Conservation (phyloP, 2,888 invertebrate genomes). For the Agriopis leucophaearia region DNA sequence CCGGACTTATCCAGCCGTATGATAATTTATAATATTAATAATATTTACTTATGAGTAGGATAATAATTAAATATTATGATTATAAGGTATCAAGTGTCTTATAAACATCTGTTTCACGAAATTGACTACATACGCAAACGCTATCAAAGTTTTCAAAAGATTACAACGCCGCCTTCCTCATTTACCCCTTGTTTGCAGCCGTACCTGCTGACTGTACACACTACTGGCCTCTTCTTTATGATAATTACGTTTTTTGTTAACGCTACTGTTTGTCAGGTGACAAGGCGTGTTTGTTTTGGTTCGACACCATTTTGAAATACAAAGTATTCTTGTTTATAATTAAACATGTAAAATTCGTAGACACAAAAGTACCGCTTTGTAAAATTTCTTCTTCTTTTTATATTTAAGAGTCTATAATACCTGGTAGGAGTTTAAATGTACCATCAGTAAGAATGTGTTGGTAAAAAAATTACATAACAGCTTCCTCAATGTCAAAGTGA, state of each 20-base stretch:
- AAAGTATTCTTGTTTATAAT: conserved; percentile 5
- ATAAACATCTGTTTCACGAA: conserved; percentile 38
- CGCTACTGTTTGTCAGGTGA: conserved; percentile 53
- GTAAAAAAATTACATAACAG: no score
- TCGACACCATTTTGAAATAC: conserved; percentile 22
- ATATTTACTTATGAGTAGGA: no score
- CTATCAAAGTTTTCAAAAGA: conserved; percentile 73
- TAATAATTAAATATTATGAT: no score
- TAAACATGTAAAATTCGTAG: not conserved
- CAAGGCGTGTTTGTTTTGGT: conserved; percentile 41
- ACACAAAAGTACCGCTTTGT: not conserved
- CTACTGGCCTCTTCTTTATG: conserved; percentile 68
- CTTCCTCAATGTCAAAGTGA: no score
- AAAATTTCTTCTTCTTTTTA: no score
- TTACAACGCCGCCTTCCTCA: conserved; percentile 64
- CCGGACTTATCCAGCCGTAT: no score
- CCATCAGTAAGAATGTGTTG: no score
- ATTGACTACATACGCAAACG: conserved; percentile 42
- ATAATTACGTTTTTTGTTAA: conserved; percentile 73
- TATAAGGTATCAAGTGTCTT: not conserved
- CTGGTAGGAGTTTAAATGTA: no score
- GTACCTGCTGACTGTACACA: conserved; percentile 70
- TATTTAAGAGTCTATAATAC: no score
- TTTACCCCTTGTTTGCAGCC: conserved; percentile 69
- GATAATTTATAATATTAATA: no score